These are phyloP conservation scores for Scomber japonicus DNA, from an alignment of 2,113 vertebrate species.

Conservation along the genomic window DNA sequence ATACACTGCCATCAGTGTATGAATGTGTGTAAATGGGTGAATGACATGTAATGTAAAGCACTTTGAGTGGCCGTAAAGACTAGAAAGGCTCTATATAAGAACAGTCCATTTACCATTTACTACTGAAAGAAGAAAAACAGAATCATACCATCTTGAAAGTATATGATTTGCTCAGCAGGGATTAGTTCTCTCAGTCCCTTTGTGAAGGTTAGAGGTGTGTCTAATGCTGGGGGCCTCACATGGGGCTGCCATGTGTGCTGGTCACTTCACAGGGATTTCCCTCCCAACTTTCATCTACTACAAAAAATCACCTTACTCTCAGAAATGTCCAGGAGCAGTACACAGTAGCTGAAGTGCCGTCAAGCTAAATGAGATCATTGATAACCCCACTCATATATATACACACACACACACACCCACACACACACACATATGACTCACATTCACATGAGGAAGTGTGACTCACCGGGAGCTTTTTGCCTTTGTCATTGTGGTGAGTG, in stretches of 20 bases:
- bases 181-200: not conserved
- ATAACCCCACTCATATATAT: not conserved
- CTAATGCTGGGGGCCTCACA: constrained; percentile 25
- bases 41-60: too few relatives aligned
- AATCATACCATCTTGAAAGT: constrained; percentile 1
- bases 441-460: not conserved
- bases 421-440: not conserved
- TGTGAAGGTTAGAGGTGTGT: constrained; percentile 38
- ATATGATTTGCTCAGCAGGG: constrained; percentile 1
- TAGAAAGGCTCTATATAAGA: too few relatives aligned
- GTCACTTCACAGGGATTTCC: not conserved
- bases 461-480: constrained; percentile 8
- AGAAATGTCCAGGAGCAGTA: not conserved
- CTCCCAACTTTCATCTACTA: not conserved
- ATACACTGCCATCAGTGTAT: too few relatives aligned
- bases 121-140: not conserved
- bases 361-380: constrained; percentile 47
- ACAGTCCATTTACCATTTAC: too few relatives aligned
- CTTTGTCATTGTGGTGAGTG: not conserved
- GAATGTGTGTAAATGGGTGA: too few relatives aligned
- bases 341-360: not conserved
- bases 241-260: not conserved
- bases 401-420: not conserved
- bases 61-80: too few relatives aligned
- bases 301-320: not conserved